Conservation (phyloP, 2,113 vertebrate genomes). For the Riparia riparia region DNA sequence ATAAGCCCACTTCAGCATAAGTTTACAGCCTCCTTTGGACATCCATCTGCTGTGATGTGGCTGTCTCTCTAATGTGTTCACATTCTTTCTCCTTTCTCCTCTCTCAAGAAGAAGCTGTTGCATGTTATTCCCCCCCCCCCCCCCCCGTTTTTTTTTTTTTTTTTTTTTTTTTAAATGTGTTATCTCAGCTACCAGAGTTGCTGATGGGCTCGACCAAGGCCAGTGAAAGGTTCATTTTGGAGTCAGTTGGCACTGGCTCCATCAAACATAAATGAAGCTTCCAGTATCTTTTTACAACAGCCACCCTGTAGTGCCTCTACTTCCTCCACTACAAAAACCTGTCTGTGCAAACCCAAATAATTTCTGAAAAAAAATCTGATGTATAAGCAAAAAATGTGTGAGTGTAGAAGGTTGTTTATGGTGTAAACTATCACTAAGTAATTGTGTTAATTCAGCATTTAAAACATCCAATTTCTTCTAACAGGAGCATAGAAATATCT, state of each 20-base stretch:
- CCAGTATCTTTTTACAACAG: neutral
- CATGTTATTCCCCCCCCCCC: fast-evolving
- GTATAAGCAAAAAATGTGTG: neutral
- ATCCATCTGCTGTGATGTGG: neutral
- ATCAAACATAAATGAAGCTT: neutral
- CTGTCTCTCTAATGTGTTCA: neutral
- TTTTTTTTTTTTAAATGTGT: neutral
- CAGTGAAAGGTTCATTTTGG: neutral
- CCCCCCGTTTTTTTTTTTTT: too few species aligned
- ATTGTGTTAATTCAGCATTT: neutral
- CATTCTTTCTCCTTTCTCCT: too few species aligned
- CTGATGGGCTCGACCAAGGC: neutral
- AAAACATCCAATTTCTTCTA: neutral
- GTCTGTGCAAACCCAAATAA: neutral
- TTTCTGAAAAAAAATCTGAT: neutral
- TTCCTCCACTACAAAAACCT: neutral
- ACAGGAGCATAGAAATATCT: neutral
- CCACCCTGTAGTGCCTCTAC: too few species aligned
- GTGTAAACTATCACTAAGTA: neutral
- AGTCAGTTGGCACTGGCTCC: neutral
- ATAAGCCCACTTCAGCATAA: neutral
- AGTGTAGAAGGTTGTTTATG: neutral
- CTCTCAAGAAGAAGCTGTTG: neutral
- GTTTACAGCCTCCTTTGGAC: neutral
- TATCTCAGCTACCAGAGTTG: neutral